Evolutionary conservation across 2,113 vertebrate genomes (phyloP).

Genomic region (Entelurus aequoreus): DNA sequence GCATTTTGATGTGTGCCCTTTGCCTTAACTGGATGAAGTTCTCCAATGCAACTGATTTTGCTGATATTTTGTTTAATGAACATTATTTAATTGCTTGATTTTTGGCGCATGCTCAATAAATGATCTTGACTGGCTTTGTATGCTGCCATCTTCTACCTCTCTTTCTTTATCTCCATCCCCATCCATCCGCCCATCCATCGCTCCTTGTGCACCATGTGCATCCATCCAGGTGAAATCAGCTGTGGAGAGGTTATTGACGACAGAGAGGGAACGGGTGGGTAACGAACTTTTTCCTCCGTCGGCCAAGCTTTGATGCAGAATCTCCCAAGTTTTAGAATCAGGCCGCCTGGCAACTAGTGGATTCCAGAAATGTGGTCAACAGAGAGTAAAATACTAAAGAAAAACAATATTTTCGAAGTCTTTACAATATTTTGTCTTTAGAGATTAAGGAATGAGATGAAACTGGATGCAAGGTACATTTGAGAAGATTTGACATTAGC

Average conservation of each 20-base stretch:
- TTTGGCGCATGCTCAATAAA: constrained; percentile 50
- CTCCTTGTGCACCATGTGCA: constrained; percentile 65
- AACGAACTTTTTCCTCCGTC: constrained; percentile 59
- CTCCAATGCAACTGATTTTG: constrained; percentile 52
- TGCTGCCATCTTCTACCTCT: constrained; percentile 44
- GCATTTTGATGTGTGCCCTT: constrained; percentile 43
- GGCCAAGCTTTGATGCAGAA: constrained; percentile 15
- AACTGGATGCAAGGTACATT: too few relatives aligned
- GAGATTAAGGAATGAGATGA: too few relatives aligned
- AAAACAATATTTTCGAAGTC: not conserved
- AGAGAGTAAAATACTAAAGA: not conserved
- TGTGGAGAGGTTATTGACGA: constrained; percentile 71
- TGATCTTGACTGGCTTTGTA: constrained; percentile 64
- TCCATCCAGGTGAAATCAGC: constrained; percentile 75
- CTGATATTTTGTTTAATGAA: constrained; percentile 50
- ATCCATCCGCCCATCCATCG: constrained; percentile 28
- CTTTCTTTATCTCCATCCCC: constrained; percentile 21
- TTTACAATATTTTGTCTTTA: too few relatives aligned
- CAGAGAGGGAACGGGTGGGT: constrained; percentile 71
- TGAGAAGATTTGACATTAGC: too few relatives aligned
- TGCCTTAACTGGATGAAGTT: constrained; percentile 63
- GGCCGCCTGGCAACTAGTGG: constrained; percentile 19
- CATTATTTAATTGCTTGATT: constrained; percentile 48
- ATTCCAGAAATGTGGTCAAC: not conserved
- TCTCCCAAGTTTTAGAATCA: constrained; percentile 2